Percentiles rank a stretch among this genome's conserved stretches.
Evolutionary conservation across 2,797 vertebrate species (phyloP).

Genomic region (Ambastaia sidthimunki): DNA sequence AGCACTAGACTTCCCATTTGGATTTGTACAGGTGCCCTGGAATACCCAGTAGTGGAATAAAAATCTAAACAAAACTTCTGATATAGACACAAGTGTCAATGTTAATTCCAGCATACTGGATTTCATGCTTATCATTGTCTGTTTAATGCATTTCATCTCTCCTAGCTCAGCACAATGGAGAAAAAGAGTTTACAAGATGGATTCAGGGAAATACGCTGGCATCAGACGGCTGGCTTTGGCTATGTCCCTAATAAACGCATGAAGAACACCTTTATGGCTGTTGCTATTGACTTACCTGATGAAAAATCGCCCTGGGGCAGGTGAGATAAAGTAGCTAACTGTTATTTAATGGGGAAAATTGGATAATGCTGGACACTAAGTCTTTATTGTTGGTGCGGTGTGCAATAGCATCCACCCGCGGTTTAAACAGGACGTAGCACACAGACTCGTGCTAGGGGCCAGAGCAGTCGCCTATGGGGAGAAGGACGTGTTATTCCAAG

Average conservation of each 20-base stretch:
- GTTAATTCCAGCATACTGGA: background rate
- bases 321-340: slow-evolving; percentile 63
- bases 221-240: slow-evolving; percentile 88
- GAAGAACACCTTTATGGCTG: slow-evolving; percentile 91
- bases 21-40: slow-evolving; percentile 88
- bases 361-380: background rate
- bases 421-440: slow-evolving; percentile 87
- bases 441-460: slow-evolving; percentile 85
- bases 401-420: slow-evolving; percentile 85
- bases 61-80: background rate
- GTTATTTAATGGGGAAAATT: slow-evolving; percentile 67
- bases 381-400: slow-evolving; percentile 13
- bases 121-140: background rate
- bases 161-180: slow-evolving; percentile 70
- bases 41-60: background rate
- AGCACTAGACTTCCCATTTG: slow-evolving; percentile 83
- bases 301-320: slow-evolving; percentile 80
- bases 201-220: slow-evolving; percentile 88
- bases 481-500: slow-evolving; percentile 77
- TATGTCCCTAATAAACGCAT: slow-evolving; percentile 83
- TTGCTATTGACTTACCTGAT: slow-evolving; percentile 88
- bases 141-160: background rate
- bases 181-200: slow-evolving; percentile 53
- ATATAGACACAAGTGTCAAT: too few species aligned
- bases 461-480: slow-evolving; percentile 85